Percentiles rank a stretch among this genome's conserved stretches.
Evolutionary conservation across 2,113 vertebrate species (phyloP).

Genomic region (Megaceryle maxima): DNA sequence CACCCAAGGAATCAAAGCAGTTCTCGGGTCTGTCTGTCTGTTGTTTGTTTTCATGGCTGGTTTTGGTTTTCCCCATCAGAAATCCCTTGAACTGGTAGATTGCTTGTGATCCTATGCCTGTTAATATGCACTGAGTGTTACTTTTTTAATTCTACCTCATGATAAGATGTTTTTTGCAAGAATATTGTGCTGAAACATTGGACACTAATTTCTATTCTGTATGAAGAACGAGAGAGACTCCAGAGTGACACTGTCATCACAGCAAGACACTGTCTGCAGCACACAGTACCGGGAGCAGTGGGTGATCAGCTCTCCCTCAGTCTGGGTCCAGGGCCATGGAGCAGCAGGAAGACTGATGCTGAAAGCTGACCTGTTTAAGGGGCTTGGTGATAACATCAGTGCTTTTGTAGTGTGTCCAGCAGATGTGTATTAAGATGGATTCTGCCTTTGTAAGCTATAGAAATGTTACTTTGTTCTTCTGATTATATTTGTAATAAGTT

Average conservation of each 20-base stretch:
- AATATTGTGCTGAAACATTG: conserved; percentile 32
- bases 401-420: background rate
- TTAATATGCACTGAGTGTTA: conserved; percentile 57
- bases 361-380: background rate
- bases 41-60: background rate
- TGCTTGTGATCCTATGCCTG: background rate
- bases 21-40: background rate
- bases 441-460: background rate
- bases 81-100: background rate
- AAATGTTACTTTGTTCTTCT: background rate
- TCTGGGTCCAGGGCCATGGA: too few relatives aligned
- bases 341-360: background rate
- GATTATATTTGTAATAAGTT: background rate
- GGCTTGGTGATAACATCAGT: background rate
- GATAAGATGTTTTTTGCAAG: conserved; percentile 40
- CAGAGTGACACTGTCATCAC: background rate
- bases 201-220: background rate
- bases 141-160: conserved; percentile 67
- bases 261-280: background rate
- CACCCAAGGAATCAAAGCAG: accelerated
- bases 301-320: background rate
- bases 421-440: background rate
- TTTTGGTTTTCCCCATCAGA: background rate
- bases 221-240: background rate
- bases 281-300: background rate